A percentile compares a stretch with the other conserved stretches of the same genome.
Evolutionary conservation across 2,888 invertebrate species (phyloP).

Genomic region (Choreutis nemorana): DNA sequence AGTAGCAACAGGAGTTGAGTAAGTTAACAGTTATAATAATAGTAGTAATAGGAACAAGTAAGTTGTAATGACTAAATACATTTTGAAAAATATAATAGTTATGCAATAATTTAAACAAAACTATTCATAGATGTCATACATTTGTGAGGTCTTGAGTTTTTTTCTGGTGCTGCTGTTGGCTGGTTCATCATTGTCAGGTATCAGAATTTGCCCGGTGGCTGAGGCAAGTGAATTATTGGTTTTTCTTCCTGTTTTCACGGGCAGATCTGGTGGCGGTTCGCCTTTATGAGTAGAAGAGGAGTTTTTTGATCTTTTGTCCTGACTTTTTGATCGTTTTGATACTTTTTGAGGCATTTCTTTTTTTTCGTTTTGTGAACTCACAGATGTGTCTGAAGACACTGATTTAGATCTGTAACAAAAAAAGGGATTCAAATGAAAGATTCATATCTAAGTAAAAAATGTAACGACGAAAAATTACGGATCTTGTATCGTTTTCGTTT

Average conservation of each 20-base stretch:
- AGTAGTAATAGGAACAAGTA: too few species aligned
- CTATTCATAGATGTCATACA: too few species aligned
- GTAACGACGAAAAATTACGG: too few species aligned
- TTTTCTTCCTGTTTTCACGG: constrained; percentile 72
- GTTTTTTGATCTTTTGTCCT: constrained; percentile 47
- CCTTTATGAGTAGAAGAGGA: constrained; percentile 39
- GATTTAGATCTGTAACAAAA: constrained; percentile 40
- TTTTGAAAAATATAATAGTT: too few species aligned
- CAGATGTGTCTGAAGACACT: constrained; percentile 36
- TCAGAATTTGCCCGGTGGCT: constrained; percentile 84
- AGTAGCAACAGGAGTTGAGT: too few species aligned
- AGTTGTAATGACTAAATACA: too few species aligned
- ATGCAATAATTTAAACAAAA: too few species aligned
- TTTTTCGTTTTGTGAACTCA: constrained; percentile 30
- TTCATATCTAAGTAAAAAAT: too few species aligned
- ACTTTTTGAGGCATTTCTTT: constrained; percentile 49
- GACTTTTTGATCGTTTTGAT: constrained; percentile 32
- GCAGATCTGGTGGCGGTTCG: constrained; percentile 44
- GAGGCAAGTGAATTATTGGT: constrained; percentile 88
- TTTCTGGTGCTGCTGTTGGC: constrained; percentile 51
- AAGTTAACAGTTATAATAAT: too few species aligned
- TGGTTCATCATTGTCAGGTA: constrained; percentile 63
- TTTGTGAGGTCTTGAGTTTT: constrained; percentile 73
- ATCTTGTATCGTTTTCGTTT: too few species aligned
- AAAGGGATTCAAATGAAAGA: constrained; percentile 5